Evolutionary conservation across 1,140 invertebrate genomes (phyloP).

Genomic region (Eupristina koningsbergeri): DNA sequence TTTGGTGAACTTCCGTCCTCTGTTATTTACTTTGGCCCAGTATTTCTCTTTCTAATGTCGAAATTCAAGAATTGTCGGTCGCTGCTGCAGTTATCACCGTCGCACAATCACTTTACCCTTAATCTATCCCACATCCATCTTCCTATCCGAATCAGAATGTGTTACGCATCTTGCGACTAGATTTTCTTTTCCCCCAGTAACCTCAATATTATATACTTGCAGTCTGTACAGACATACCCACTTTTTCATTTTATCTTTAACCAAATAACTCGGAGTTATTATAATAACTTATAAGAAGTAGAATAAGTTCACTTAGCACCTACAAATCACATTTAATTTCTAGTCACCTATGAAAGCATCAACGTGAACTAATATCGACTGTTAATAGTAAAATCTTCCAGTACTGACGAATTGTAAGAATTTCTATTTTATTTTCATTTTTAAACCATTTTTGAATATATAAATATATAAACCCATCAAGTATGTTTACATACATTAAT

Average conservation of each 20-base stretch:
- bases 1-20: neutral
- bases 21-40: neutral
- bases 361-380: slow-evolving; percentile 24
- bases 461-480: too few species aligned
- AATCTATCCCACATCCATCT: neutral
- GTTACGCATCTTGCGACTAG: neutral
- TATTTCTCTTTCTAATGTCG: neutral
- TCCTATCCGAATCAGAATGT: neutral
- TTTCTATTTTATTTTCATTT: too few species aligned
- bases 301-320: too few species aligned
- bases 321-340: slow-evolving; percentile 30
- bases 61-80: neutral
- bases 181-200: neutral
- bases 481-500: too few species aligned
- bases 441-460: too few species aligned
- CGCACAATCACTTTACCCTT: slow-evolving; percentile 20
- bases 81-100: neutral
- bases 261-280: slow-evolving; percentile 24
- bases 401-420: neutral
- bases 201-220: slow-evolving; percentile 3
- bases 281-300: too few species aligned
- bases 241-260: slow-evolving; percentile 33
- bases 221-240: neutral
- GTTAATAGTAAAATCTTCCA: slow-evolving; percentile 39
- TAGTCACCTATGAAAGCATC: slow-evolving; percentile 27